Percentiles rank a stretch among this genome's conserved stretches.
These are phyloP conservation scores for Gopherus flavomarginatus DNA, from an alignment of 2,113 vertebrate genomes.

Conservation along the genomic window DNA sequence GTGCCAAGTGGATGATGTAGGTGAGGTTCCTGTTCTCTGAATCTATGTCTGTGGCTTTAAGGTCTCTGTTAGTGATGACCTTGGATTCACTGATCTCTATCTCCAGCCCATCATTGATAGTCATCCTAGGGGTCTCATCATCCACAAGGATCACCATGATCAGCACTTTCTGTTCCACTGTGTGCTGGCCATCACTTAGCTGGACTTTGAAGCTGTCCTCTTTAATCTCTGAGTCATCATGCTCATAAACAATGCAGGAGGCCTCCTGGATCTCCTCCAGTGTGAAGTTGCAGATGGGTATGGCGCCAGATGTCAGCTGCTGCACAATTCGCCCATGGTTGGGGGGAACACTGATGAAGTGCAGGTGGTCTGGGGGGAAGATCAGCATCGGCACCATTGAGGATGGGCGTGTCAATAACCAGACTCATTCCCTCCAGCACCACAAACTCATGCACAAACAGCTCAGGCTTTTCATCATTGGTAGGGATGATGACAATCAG, in stretches of 20 bases:
- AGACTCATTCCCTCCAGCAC: slow-evolving; percentile 79
- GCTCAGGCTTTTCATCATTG: slow-evolving; percentile 74
- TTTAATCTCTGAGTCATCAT: slow-evolving; percentile 76
- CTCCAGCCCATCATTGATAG: slow-evolving; percentile 67
- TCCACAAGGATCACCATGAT: slow-evolving; percentile 73
- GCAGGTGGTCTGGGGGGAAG: slow-evolving; percentile 62
- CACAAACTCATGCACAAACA: slow-evolving; percentile 67
- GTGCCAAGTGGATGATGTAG: slow-evolving; percentile 69
- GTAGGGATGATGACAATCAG: slow-evolving; percentile 70
- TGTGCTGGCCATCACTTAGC: slow-evolving; percentile 72
- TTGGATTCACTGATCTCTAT: slow-evolving; percentile 68
- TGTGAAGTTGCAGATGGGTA: slow-evolving; percentile 67
- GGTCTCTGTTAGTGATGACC: slow-evolving; percentile 61
- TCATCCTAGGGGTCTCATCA: slow-evolving; percentile 71
- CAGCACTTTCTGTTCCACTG: slow-evolving; percentile 59
- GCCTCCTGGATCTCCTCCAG: slow-evolving; percentile 71
- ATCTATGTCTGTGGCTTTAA: slow-evolving; percentile 76
- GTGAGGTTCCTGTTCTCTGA: slow-evolving; percentile 73
- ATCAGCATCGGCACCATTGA: slow-evolving; percentile 70
- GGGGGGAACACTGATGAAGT: slow-evolving; percentile 60
- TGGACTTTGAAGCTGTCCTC: slow-evolving; percentile 75
- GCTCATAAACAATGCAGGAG: slow-evolving; percentile 75
- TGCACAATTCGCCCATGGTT: slow-evolving; percentile 67
- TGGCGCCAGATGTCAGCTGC: slow-evolving; percentile 64
- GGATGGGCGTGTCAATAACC: slow-evolving; percentile 71